phyloP scores from a whole-genome alignment of 2,888 invertebrate genomes.

The Zootermopsis nevadensis region DNA sequence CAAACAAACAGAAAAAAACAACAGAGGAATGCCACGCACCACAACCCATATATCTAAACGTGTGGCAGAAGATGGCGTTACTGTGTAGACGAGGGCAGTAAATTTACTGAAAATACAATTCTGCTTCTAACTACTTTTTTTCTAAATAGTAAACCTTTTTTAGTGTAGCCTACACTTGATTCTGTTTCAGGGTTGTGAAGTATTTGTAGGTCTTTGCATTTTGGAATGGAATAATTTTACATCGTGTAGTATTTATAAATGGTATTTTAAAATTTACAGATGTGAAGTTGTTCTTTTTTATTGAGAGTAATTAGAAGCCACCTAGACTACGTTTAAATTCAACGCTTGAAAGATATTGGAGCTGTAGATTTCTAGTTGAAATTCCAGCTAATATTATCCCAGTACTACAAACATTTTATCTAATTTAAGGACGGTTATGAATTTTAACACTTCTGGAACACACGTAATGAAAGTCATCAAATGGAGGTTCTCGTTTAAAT shows the following conservation, averaged over 20 bases:
- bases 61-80: conserved; percentile 20
- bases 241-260: background rate
- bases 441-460: too few species aligned
- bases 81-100: background rate
- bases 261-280: background rate
- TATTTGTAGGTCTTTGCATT: background rate
- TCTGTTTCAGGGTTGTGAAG: background rate
- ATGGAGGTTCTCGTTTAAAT: too few species aligned
- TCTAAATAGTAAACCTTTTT: background rate
- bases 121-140: background rate
- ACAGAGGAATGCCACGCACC: conserved; percentile 26
- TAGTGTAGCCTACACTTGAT: background rate
- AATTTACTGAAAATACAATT: background rate
- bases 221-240: background rate
- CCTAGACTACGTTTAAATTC: background rate
- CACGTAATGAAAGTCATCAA: too few species aligned
- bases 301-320: background rate
- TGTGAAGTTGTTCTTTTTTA: background rate
- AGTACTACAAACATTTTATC: background rate
- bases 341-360: background rate
- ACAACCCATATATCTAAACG: conserved; percentile 1
- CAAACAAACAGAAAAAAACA: conserved; percentile 7
- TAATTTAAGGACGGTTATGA: too few species aligned
- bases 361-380: background rate
- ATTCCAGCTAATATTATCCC: background rate